These are phyloP conservation scores for Tor tambroides DNA, from an alignment of 2,113 vertebrate species.

Conservation along the genomic window DNA sequence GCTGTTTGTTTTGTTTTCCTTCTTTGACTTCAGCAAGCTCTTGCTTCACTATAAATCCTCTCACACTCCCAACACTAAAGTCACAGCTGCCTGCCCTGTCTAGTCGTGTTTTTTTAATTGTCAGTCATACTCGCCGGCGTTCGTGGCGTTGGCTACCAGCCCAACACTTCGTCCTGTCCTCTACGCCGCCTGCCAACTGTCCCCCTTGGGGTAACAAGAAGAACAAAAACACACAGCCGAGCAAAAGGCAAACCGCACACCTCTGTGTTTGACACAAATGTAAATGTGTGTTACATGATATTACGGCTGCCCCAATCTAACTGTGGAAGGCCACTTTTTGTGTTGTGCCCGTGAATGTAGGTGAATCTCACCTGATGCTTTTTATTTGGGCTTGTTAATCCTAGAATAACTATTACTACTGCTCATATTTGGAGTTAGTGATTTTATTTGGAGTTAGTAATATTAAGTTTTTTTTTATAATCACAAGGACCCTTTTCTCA, in stretches of 20 bases:
- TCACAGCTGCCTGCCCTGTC: constrained; percentile 44
- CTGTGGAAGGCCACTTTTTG: not conserved
- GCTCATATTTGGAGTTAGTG: not conserved
- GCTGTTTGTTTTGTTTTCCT: not conserved
- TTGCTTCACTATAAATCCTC: constrained; percentile 14
- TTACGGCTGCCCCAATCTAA: not conserved
- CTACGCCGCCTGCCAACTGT: constrained; percentile 41
- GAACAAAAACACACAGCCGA: constrained; percentile 34
- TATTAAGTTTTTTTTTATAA: not conserved
- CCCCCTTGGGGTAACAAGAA: constrained; percentile 19
- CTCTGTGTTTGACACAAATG: constrained; percentile 43
- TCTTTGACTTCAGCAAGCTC: not conserved
- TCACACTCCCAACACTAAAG: constrained; percentile 10
- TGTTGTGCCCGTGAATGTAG: not conserved
- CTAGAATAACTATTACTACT: no score
- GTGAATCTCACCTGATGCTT: not conserved
- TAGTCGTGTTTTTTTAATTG: constrained; percentile 47
- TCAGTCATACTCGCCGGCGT: constrained; percentile 37
- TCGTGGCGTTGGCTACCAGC: constrained; percentile 31
- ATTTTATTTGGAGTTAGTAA: no score
- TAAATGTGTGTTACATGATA: constrained; percentile 19
- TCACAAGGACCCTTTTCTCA: no score
- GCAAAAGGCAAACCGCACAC: constrained; percentile 33
- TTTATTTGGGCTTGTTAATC: not conserved
- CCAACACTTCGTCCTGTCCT: constrained; percentile 38